phyloP scores from a whole-genome alignment of 2,113 vertebrate genomes.

The Poeciliopsis retropinna region DNA sequence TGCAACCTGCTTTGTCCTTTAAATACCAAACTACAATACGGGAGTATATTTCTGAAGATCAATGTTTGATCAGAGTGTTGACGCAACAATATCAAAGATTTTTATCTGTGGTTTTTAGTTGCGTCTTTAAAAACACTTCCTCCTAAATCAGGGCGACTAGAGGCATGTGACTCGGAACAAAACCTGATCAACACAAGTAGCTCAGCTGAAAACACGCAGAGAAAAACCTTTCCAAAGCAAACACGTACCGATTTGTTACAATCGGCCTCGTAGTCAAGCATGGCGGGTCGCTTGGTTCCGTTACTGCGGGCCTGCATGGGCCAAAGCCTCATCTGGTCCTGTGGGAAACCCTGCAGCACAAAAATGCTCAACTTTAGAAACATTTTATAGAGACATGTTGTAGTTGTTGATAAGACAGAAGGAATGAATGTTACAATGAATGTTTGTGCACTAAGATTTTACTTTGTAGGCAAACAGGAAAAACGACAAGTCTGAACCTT shows the following conservation, averaged over 20 bases:
- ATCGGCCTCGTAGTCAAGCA: conserved; percentile 98
- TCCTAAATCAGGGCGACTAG: background rate
- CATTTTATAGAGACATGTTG: background rate
- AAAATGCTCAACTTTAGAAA: background rate
- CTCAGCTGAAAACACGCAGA: background rate
- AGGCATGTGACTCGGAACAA: background rate
- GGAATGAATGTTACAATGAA: too few relatives aligned
- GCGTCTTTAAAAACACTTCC: background rate
- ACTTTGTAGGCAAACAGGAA: conserved; percentile 18
- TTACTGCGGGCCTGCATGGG: conserved; percentile 99
- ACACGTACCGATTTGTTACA: conserved; percentile 94
- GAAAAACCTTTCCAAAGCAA: background rate
- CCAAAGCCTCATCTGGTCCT: conserved; percentile 99
- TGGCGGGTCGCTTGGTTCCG: conserved; percentile 96
- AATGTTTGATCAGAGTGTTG: background rate
- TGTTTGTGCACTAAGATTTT: background rate
- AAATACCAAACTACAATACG: too few relatives aligned
- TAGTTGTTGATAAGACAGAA: background rate
- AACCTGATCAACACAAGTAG: background rate
- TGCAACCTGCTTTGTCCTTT: background rate
- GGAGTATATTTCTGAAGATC: background rate
- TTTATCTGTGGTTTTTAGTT: background rate
- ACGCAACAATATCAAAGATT: background rate
- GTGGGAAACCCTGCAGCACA: conserved; percentile 91
- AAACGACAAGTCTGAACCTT: conserved; percentile 10